These are phyloP conservation scores for Coenobita brevimanus DNA, from an alignment of 1,140 invertebrate genomes.

Conservation along the genomic window DNA sequence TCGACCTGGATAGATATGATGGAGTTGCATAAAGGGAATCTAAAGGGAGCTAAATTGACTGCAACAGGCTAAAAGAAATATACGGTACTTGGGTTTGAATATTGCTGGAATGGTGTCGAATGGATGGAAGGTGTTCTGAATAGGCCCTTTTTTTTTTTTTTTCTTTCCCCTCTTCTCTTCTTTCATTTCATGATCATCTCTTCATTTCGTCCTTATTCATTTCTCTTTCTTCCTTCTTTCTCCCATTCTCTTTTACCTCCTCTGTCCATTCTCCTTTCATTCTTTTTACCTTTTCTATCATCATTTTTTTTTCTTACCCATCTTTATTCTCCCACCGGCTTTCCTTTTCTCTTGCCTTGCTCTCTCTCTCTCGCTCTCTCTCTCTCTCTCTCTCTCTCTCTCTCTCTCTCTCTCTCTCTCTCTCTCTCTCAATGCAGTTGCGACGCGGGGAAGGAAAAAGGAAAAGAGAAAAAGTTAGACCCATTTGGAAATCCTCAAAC, in stretches of 20 bases:
- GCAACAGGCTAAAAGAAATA: too few relatives aligned
- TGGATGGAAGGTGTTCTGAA: too few relatives aligned
- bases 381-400: too few relatives aligned
- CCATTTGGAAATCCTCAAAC: too few relatives aligned
- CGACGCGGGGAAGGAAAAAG: too few relatives aligned
- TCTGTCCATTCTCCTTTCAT: neutral
- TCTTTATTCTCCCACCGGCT: constrained; percentile 12
- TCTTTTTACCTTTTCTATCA: neutral
- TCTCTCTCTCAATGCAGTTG: too few relatives aligned
- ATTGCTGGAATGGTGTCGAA: too few relatives aligned
- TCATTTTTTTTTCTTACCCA: neutral
- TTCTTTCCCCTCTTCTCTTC: neutral
- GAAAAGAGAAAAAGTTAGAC: too few relatives aligned
- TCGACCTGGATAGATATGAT: neutral
- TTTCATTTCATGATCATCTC: neutral
- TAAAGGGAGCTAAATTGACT: neutral
- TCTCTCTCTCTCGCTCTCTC: too few relatives aligned
- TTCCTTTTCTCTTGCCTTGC: neutral
- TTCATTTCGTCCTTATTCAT: neutral
- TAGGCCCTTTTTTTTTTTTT: neutral
- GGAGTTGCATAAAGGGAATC: neutral
- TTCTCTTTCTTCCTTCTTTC: neutral
- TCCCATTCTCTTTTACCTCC: neutral
- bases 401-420: neutral
- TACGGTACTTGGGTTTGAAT: too few relatives aligned